Conservation (phyloP, 1,140 invertebrate species). For the Delia radicum region DNA sequence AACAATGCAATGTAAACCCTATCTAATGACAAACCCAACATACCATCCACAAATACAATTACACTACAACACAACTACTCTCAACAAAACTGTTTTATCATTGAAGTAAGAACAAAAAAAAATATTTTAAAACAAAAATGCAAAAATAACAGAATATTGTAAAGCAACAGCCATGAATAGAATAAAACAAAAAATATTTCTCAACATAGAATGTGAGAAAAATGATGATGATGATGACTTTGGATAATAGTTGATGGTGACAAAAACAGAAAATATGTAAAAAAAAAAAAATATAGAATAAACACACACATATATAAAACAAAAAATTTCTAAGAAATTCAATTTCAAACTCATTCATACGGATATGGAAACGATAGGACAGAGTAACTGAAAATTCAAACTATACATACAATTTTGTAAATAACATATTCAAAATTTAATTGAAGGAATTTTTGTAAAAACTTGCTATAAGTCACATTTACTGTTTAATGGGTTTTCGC, state of each 20-base stretch:
- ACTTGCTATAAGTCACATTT: too few relatives aligned
- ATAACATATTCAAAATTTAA: too few relatives aligned
- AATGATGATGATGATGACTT: background rate
- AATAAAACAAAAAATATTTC: too few relatives aligned
- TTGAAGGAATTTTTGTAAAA: too few relatives aligned
- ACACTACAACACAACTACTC: background rate
- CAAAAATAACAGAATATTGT: background rate
- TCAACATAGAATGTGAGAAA: background rate
- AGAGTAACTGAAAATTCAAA: too few relatives aligned
- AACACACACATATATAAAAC: background rate
- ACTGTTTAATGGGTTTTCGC: too few relatives aligned
- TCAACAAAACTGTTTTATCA: background rate
- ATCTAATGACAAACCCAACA: background rate
- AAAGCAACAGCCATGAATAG: background rate
- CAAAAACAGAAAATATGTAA: background rate
- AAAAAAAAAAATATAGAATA: background rate
- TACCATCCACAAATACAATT: background rate
- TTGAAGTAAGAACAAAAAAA: background rate
- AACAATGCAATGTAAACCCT: background rate
- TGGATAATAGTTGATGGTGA: background rate
- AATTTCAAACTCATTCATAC: too few relatives aligned
- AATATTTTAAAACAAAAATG: background rate
- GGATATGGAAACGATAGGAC: too few relatives aligned
- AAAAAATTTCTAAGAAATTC: too few relatives aligned
- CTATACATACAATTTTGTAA: too few relatives aligned